Evolutionary conservation across 2,113 vertebrate species (phyloP), one percentile per base, ranked within the genome.

Genomic region (Psittacara wagleri): DNA sequence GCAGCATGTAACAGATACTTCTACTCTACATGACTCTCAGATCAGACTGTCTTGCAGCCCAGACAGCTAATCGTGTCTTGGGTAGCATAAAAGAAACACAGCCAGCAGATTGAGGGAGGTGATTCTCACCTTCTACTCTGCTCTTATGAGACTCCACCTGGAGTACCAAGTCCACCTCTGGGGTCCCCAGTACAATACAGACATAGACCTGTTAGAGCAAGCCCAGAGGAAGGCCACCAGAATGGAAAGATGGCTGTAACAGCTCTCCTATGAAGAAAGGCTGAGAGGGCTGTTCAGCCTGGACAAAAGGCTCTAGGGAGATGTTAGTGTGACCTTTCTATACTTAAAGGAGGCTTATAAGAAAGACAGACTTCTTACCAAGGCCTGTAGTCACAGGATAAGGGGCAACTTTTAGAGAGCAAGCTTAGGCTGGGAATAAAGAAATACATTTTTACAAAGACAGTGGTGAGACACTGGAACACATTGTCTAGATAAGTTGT

Each of bases 371-470:
- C 27, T 78, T 69, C 62, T 66, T 44, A 72, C 10, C 27, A 57
- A 72, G 17, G 27, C 20, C 44, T 72, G 31, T 20, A 66, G 59
- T 17, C 27, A 73, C 23, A 51, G 31, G 35, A 63, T 31, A 77
- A 59, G 6, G 17, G 24, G 28, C 41, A 77, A 70, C 13, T 55
- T 69, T 35, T 25, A 69, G 37, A 46, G 7, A 2, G 16, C 17
- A 81, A 68, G 33, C 35, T 70, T 27, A 29, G 27, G 52, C 9
- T 54, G 28, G 10, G 22, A 24, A 43, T 37, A 49, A 49, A 20
- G 5, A 37, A 12, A 7, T 27, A n/a, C 25, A 48, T 27, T 64
- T 20, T 35, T 33, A 22, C 1, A 0, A 37, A 19, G 13, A 59
- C 22, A 59, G 57, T 10, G 22, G 22, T 59, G 22, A 35, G 22